Evolutionary conservation across 1,140 invertebrate genomes (phyloP).

Genomic region (Frieseomelitta varia): DNA sequence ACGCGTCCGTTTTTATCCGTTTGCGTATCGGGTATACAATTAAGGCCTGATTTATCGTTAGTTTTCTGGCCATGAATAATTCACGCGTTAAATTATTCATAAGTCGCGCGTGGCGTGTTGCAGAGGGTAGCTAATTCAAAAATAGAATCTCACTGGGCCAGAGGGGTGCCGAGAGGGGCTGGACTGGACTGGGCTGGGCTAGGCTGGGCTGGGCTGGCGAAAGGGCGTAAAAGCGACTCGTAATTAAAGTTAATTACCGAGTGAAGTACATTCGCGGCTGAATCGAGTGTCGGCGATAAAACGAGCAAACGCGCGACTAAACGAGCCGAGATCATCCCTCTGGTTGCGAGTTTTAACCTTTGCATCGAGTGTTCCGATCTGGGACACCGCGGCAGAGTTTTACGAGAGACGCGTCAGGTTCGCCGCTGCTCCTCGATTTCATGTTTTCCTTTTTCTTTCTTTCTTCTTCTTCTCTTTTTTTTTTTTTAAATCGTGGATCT

Average conservation of each 20-base stretch:
- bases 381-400: background rate
- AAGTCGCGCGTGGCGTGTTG: slow-evolving; percentile 62
- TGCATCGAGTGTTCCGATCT: background rate
- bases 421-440: too few relatives aligned
- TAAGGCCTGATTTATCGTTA: slow-evolving; percentile 54
- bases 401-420: background rate
- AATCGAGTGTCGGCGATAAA: background rate
- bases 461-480: too few relatives aligned
- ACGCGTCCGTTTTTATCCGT: slow-evolving; percentile 48
- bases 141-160: slow-evolving; percentile 39
- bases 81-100: slow-evolving; percentile 62
- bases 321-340: background rate
- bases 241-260: slow-evolving; percentile 63
- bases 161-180: background rate
- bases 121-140: slow-evolving; percentile 58
- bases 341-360: background rate
- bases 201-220: background rate
- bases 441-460: too few relatives aligned
- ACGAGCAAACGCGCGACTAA: background rate
- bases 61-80: slow-evolving; percentile 57
- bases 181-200: background rate
- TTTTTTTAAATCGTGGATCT: too few relatives aligned
- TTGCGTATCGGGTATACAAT: slow-evolving; percentile 56
- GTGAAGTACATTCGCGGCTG: background rate
- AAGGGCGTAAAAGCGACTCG: slow-evolving; percentile 39